Evolutionary conservation across 2,888 invertebrate species (phyloP), one percentile per base, ranked within the genome.

Genomic region (Druceiella hillmani): DNA sequence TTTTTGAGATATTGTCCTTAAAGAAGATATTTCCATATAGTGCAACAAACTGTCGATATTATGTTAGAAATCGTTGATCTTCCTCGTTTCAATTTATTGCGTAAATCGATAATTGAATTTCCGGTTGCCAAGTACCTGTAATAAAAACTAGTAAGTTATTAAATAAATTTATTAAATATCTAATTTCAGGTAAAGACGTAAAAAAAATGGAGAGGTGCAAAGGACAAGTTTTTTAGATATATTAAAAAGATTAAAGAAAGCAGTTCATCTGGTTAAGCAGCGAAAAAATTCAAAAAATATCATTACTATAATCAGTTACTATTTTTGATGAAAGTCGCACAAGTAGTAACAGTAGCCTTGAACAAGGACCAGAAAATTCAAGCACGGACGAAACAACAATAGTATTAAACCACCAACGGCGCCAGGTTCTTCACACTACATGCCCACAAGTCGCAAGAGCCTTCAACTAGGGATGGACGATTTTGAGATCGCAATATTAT

Each of bases 181-280:
- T 43, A 31, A 43, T 51, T 49, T 41, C 48, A 50, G 49, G 50
- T 48, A 52, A 52, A 33, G 45, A 41, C 4, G 32, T 48, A 47
- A 11, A 49, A 51, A 44, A 51, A 50, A 46, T 52, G 48, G 49
- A 52, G 46, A 46, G 48, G 44, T 30, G 48, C 50, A 17, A 47
- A 36, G 39, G 48, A 48, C 33, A 50, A 50, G 40, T 50, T 44
- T 41, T 45, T 39, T 17, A 27, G 30, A 41, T 41, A 42, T n/a
- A n/a, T n/a, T 15, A 44, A 44, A 44, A 46, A 46, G 42, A 22
- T 25, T 31, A 46, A 44, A 46, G 32, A 41, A 45, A 40, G 33
- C 37, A 43, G 36, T 38, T 36, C 41, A 26, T 46, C 42, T 32
- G 46, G 47, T 35, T 39, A 44, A 41, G 44, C 33, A 24, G 39